A percentile compares a stretch with the other conserved stretches of the same genome.
These are phyloP conservation scores for Bovichtus variegatus DNA, from an alignment of 2,797 vertebrate species.

Conservation along the genomic window DNA sequence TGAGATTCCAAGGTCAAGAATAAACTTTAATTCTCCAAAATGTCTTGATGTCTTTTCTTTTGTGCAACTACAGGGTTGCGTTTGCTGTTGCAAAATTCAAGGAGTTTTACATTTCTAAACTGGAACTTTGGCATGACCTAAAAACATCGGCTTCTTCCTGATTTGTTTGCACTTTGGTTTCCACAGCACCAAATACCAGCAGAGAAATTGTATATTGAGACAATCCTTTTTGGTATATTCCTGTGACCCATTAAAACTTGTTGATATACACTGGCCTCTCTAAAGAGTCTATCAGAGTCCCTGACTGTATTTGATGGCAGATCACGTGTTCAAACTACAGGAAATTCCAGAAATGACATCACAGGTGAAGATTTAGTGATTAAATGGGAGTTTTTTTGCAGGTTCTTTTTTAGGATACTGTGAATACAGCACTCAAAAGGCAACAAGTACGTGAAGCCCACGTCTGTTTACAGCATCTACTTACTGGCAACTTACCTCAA, in stretches of 20 bases:
- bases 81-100: neutral
- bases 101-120: neutral
- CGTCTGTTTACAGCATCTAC: slow-evolving; percentile 14
- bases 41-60: neutral
- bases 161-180: slow-evolving; percentile 8
- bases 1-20: too few relatives aligned
- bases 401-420: neutral
- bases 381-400: neutral
- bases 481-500: slow-evolving; percentile 11
- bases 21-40: too few relatives aligned
- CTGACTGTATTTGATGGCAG: neutral
- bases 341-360: neutral
- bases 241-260: neutral
- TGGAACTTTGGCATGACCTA: neutral
- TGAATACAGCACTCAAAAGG: neutral
- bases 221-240: neutral
- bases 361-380: neutral
- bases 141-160: neutral
- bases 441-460: neutral
- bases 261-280: neutral
- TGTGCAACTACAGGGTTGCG: neutral
- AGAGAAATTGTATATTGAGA: neutral
- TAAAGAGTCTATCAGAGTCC: neutral
- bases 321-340: neutral
- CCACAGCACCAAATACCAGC: neutral